Evolutionary conservation across 2,113 vertebrate species (phyloP), one percentile per base, ranked within the genome.

Genomic region (Psophia crepitans): DNA sequence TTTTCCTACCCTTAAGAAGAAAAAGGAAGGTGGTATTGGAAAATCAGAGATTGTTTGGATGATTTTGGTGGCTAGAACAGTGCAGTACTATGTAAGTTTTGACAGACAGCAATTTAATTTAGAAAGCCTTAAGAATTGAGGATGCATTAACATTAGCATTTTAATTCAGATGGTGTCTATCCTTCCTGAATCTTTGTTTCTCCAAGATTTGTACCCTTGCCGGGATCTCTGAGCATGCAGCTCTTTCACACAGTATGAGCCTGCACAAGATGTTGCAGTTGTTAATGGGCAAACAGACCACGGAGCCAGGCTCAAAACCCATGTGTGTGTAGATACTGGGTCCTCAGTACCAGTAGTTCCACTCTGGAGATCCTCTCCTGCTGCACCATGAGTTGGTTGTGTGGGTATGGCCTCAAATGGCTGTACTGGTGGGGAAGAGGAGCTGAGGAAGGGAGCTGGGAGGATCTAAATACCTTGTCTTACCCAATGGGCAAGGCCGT

Each of bases 141-240:
- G 48, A 19, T 2, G 1, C 2, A 2, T 68, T 79, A 48, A 33
- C 35, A 21, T 73, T 28, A 64, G 14, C 0, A 0, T 73, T 90
- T 73, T 65, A 56, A 56, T 74, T 87, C 35, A 66, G 35, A n/a
- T 78, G 20, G 35, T n/a, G 5, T 48, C 53, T 80, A 0, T 61
- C 21, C 21, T 83, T 74, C 4, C 6, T 12, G 21, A 53, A 48
- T 69, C 54, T 86, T 64, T 11, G 1, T 66, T 66, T 83, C 35
- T 48, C 27, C 23, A 21, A 35, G 33, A 48, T 24, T 56, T 5
- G 1, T 26, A 57, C 5, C 13, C 11, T 76, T 65, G 76, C 14
- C 8, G 12, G 27, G 14, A 21, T 73, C 35, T 90, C 56, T 3
- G 39, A 14, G 33, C 2, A 3, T 51, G 33, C 39, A 46, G 41